Percentiles rank a stretch among this genome's conserved stretches.
These are phyloP conservation scores for Mantis religiosa DNA, from an alignment of 2,888 invertebrate genomes.

Conservation along the genomic window DNA sequence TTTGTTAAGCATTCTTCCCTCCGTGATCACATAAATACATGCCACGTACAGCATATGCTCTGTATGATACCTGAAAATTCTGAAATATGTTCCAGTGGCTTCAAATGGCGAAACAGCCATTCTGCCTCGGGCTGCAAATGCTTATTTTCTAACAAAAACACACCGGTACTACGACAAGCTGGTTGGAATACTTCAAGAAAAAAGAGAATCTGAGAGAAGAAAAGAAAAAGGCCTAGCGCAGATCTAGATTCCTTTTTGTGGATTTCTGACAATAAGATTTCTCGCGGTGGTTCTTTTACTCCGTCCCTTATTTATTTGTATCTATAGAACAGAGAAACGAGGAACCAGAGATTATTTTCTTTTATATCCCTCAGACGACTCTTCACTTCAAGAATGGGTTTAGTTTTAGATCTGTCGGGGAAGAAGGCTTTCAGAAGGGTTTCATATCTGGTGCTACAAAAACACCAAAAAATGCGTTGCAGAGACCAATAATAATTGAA, in stretches of 20 bases:
- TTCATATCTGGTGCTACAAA: too few relatives aligned
- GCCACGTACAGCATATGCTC: background rate
- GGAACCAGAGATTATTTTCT: background rate
- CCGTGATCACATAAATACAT: background rate
- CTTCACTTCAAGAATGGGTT: background rate
- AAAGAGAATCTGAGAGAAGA: background rate
- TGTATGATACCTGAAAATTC: background rate
- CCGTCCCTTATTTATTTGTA: background rate
- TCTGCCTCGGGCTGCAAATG: background rate
- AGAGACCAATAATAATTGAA: too few relatives aligned
- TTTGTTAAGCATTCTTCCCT: background rate
- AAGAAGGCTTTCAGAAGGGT: background rate
- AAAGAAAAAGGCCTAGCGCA: background rate
- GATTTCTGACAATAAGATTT: background rate
- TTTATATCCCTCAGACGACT: background rate
- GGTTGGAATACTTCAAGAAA: background rate
- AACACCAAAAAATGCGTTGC: too few relatives aligned
- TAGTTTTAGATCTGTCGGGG: background rate
- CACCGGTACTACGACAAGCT: background rate
- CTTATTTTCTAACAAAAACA: background rate
- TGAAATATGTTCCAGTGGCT: background rate
- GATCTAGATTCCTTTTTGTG: background rate
- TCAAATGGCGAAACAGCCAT: background rate
- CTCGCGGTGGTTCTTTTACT: background rate
- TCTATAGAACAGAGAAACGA: background rate